Evolutionary conservation across 2,888 invertebrate species (phyloP).

Genomic region (Neoitamus cyanurus): DNA sequence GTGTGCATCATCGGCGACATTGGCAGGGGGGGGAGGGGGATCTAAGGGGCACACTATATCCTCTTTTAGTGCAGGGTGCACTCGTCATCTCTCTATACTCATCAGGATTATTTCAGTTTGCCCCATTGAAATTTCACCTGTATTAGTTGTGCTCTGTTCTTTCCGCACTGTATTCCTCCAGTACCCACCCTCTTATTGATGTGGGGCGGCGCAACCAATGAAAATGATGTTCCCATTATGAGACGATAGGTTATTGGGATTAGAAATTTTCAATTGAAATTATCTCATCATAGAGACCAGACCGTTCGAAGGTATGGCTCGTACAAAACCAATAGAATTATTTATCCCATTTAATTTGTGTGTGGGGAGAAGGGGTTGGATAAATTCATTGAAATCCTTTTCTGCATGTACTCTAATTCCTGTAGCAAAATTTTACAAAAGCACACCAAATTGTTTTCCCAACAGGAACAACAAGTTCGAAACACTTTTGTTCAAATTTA

Average conservation of each 20-base stretch:
- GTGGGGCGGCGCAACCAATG: background rate
- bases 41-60: background rate
- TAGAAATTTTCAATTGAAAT: slow-evolving; percentile 12
- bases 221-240: background rate
- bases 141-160: background rate
- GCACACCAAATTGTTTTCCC: background rate
- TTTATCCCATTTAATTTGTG: background rate
- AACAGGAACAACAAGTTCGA: background rate
- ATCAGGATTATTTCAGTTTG: background rate
- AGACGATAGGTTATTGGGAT: background rate
- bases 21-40: background rate
- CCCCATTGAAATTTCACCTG: background rate
- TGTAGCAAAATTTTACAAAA: background rate
- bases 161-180: background rate
- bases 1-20: background rate
- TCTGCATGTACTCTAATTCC: background rate
- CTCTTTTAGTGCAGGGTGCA: background rate
- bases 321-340: background rate
- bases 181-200: background rate
- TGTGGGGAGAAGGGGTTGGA: background rate
- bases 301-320: too few relatives aligned
- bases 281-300: background rate
- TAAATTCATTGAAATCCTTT: background rate
- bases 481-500: background rate
- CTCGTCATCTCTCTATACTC: background rate